Conservation (phyloP, 2,113 vertebrate species). For the Sarotherodon lohbergeri region DNA sequence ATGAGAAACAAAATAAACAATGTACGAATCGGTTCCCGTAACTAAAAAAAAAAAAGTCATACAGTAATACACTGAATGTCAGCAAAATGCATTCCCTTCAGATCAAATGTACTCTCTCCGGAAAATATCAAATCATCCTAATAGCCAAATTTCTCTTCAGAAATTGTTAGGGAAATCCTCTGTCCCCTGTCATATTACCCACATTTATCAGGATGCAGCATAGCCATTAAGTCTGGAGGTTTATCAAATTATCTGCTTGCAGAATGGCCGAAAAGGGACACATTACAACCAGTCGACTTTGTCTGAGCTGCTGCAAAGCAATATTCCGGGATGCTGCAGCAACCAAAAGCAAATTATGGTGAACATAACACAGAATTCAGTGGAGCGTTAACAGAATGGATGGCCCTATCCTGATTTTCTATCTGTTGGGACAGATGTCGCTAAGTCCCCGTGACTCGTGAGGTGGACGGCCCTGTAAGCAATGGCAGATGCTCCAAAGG, state of each 20-base stretch:
- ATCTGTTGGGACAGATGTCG: slow-evolving; percentile 78
- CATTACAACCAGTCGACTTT: slow-evolving; percentile 71
- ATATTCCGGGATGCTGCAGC: slow-evolving; percentile 70
- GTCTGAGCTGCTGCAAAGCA: slow-evolving; percentile 62
- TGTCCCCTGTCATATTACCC: slow-evolving; percentile 67
- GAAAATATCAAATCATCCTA: slow-evolving; percentile 67
- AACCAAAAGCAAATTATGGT: slow-evolving; percentile 70
- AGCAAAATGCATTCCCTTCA: slow-evolving; percentile 33
- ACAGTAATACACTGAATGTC: not conserved
- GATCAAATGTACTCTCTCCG: slow-evolving; percentile 42
- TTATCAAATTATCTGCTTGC: slow-evolving; percentile 75
- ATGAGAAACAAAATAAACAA: slow-evolving; percentile 19
- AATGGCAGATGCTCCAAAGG: slow-evolving; percentile 76
- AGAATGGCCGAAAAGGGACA: slow-evolving; percentile 70
- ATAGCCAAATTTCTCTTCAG: slow-evolving; percentile 61
- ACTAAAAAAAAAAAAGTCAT: not conserved
- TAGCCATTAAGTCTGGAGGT: slow-evolving; percentile 69
- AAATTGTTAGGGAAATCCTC: slow-evolving; percentile 67
- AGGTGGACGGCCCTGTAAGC: slow-evolving; percentile 73
- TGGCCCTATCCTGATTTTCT: slow-evolving; percentile 67
- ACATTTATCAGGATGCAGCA: slow-evolving; percentile 74
- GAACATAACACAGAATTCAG: slow-evolving; percentile 67
- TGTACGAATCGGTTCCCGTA: slow-evolving; percentile 1
- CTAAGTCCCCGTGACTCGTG: slow-evolving; percentile 63
- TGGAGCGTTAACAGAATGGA: slow-evolving; percentile 66